phyloP scores from a whole-genome alignment of 2,113 vertebrate genomes.

The Clupea harengus region DNA sequence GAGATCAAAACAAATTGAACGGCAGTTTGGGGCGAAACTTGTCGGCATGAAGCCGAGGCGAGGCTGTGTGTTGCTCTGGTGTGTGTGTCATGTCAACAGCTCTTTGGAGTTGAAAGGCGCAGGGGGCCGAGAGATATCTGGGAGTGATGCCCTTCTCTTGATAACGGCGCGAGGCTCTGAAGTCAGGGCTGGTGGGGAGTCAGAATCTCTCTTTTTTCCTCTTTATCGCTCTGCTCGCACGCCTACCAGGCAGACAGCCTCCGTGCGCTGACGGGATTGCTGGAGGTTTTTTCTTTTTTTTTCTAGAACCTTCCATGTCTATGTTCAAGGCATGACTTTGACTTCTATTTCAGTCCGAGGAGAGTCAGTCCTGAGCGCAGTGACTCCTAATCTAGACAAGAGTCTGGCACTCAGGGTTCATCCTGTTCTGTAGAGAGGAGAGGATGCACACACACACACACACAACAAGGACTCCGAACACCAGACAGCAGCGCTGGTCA shows the following conservation, averaged over 20 bases:
- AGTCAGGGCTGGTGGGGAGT: slow-evolving; percentile 43
- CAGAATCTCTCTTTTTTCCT: slow-evolving; percentile 19
- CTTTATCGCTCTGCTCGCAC: slow-evolving; percentile 20
- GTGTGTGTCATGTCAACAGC: slow-evolving; percentile 67
- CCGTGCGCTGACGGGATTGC: not conserved
- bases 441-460: not conserved
- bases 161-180: slow-evolving; percentile 60
- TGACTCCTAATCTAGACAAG: not conserved
- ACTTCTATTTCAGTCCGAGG: not conserved
- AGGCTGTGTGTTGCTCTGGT: slow-evolving; percentile 61
- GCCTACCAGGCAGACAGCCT: slow-evolving; percentile 12
- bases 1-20: slow-evolving; percentile 27
- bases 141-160: slow-evolving; percentile 65
- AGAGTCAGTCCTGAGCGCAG: not conserved
- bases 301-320: not conserved
- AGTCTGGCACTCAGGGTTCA: not conserved
- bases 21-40: slow-evolving; percentile 65
- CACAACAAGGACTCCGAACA: not conserved
- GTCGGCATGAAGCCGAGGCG: slow-evolving; percentile 65
- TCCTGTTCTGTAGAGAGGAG: not conserved
- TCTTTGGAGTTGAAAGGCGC: slow-evolving; percentile 62
- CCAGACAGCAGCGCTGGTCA: slow-evolving; percentile 37
- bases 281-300: not conserved
- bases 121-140: slow-evolving; percentile 63
- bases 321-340: slow-evolving; percentile 9